These are phyloP conservation scores for Camponotus pennsylvanicus DNA, from an alignment of 1,140 invertebrate species.

Conservation along the genomic window DNA sequence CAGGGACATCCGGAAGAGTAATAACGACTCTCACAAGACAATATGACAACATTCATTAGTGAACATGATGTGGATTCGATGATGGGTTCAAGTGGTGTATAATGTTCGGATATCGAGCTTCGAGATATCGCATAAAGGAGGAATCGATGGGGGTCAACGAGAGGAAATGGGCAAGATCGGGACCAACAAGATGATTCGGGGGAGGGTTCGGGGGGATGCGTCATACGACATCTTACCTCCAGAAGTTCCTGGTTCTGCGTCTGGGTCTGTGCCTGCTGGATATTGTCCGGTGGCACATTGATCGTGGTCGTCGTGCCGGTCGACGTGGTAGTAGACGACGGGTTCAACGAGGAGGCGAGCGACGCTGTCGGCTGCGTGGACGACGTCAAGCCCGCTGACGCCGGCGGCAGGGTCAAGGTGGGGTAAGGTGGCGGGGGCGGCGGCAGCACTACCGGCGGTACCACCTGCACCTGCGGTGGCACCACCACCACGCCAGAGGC, in stretches of 20 bases:
- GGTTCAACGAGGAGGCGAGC: conserved; percentile 57
- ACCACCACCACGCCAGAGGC: conserved; percentile 51
- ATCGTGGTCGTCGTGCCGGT: conserved; percentile 70
- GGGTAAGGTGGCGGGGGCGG: conserved; percentile 65
- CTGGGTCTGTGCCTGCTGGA: conserved; percentile 82
- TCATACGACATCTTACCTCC: conserved; percentile 84
- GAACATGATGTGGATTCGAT: conserved; percentile 68
- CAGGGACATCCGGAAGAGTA: conserved; percentile 41
- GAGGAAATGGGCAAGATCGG: conserved; percentile 27
- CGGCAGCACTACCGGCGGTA: conserved; percentile 63
- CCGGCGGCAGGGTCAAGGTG: conserved; percentile 65
- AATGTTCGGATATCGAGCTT: not conserved
- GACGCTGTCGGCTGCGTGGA: conserved; percentile 65
- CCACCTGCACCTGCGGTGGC: conserved; percentile 63
- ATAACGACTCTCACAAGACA: conserved; percentile 64
- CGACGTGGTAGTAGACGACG: conserved; percentile 65
- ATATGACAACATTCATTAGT: conserved; percentile 70
- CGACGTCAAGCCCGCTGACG: conserved; percentile 57
- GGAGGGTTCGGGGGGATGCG: conserved; percentile 61
- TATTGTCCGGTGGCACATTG: conserved; percentile 75
- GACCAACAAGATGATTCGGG: not conserved
- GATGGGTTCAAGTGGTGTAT: conserved; percentile 62
- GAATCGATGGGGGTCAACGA: conserved; percentile 1
- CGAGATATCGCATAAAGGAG: conserved; percentile 53
- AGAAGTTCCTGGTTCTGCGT: conserved; percentile 85